These are phyloP conservation scores for Ginglymostoma cirratum DNA, from an alignment of 2,113 vertebrate genomes.

Conservation along the genomic window DNA sequence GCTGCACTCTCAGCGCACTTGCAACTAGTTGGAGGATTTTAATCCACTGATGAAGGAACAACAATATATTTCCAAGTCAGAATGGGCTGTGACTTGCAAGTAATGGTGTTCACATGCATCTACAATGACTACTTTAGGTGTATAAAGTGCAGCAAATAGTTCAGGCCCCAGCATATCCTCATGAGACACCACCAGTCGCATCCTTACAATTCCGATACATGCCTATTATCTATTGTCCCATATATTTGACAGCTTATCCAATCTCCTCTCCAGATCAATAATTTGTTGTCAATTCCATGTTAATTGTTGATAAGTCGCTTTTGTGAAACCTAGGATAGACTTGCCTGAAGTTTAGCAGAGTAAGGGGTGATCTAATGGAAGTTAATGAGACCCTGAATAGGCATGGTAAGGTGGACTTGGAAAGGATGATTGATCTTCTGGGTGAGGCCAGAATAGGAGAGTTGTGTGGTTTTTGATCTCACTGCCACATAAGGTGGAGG, in stretches of 20 bases:
- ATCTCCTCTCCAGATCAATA: too few relatives aligned
- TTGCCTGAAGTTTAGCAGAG: background rate
- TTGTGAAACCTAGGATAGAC: background rate
- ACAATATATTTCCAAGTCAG: background rate
- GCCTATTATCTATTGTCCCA: background rate
- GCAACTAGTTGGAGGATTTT: background rate
- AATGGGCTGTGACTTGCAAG: background rate
- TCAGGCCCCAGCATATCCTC: background rate
- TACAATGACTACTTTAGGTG: background rate
- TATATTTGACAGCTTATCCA: background rate
- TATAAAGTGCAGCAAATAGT: background rate
- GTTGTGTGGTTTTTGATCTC: too few relatives aligned
- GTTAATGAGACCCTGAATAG: too few relatives aligned
- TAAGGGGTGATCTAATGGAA: too few relatives aligned
- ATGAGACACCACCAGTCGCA: background rate
- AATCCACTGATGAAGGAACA: background rate
- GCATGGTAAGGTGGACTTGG: too few relatives aligned
- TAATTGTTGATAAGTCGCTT: background rate
- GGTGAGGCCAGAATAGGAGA: too few relatives aligned
- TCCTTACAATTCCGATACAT: background rate
- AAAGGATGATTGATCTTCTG: too few relatives aligned
- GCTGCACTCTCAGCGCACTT: background rate
- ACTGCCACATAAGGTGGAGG: too few relatives aligned
- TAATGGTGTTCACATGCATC: background rate
- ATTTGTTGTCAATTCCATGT: background rate